phyloP scores from a whole-genome alignment of 2,797 vertebrate species.

The Coilia nasus region DNA sequence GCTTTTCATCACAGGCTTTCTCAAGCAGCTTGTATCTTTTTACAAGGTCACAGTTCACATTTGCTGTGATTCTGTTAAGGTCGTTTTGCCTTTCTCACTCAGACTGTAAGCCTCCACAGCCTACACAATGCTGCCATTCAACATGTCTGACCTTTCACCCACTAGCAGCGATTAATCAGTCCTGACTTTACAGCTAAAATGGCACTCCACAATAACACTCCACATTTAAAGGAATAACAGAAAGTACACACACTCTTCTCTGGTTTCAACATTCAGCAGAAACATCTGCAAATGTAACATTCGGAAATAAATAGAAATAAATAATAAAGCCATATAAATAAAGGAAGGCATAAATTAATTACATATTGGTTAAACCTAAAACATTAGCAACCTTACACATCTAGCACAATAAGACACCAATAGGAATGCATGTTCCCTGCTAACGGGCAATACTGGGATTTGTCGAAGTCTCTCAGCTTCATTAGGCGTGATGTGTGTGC shows the following conservation, averaged over 20 bases:
- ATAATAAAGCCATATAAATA: neutral
- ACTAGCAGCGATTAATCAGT: neutral
- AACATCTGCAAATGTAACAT: neutral
- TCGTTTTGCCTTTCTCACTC: neutral
- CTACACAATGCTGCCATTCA: neutral
- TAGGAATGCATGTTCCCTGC: neutral
- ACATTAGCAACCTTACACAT: slow-evolving; percentile 2
- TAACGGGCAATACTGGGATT: neutral
- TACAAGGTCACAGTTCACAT: neutral
- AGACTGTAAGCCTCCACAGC: neutral
- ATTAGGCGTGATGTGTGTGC: neutral
- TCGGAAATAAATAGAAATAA: slow-evolving; percentile 22
- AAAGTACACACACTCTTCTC: neutral
- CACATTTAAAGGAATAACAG: neutral
- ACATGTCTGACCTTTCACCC: neutral
- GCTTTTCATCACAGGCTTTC: neutral
- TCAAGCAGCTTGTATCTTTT: neutral
- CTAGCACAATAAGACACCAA: neutral
- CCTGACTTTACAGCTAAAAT: neutral
- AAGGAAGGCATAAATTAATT: neutral
- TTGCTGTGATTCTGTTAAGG: neutral
- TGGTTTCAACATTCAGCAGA: slow-evolving; percentile 5
- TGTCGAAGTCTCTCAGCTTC: neutral
- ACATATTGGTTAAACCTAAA: neutral
- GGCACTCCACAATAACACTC: neutral